Percentiles rank a stretch among this genome's conserved stretches.
Evolutionary conservation across 2,888 invertebrate species (phyloP).

Genomic region (Quadroppia sp.): DNA sequence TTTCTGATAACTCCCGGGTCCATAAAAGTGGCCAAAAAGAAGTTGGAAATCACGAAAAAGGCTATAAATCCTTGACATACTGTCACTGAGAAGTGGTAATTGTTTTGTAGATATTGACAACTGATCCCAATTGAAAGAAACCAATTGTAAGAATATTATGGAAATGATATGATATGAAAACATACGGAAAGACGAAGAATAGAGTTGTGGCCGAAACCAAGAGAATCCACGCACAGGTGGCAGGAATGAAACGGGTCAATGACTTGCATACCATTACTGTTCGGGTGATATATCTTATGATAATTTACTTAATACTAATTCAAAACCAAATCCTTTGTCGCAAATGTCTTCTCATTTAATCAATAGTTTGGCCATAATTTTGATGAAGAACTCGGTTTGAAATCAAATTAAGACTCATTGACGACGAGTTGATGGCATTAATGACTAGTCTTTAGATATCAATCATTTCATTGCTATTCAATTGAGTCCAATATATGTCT

Average conservation of each 20-base stretch:
- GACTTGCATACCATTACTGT: slow-evolving; percentile 42
- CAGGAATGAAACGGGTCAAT: slow-evolving; percentile 75
- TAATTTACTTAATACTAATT: neutral
- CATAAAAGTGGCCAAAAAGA: slow-evolving; percentile 98
- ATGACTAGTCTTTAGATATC: slow-evolving; percentile 19
- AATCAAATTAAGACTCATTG: neutral
- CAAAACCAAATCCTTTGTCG: slow-evolving; percentile 8
- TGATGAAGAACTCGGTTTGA: neutral
- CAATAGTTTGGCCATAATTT: slow-evolving; percentile 18
- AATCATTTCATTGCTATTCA: neutral
- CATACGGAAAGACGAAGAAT: slow-evolving; percentile 98
- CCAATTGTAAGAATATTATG: neutral
- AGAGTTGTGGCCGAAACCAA: slow-evolving; percentile 85
- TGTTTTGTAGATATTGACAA: slow-evolving; percentile 77
- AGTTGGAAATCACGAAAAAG: slow-evolving; percentile 96
- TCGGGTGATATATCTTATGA: neutral
- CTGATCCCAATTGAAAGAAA: slow-evolving; percentile 58
- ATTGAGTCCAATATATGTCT: neutral
- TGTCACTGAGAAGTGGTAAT: slow-evolving; percentile 77
- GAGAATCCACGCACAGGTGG: slow-evolving; percentile 96
- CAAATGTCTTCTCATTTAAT: neutral
- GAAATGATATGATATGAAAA: slow-evolving; percentile 51
- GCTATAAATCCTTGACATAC: slow-evolving; percentile 90
- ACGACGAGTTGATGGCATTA: slow-evolving; percentile 4
- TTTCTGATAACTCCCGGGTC: slow-evolving; percentile 98